These are phyloP conservation scores for Drosophila simulans DNA, from an alignment of 1,140 invertebrate genomes.

Conservation along the genomic window DNA sequence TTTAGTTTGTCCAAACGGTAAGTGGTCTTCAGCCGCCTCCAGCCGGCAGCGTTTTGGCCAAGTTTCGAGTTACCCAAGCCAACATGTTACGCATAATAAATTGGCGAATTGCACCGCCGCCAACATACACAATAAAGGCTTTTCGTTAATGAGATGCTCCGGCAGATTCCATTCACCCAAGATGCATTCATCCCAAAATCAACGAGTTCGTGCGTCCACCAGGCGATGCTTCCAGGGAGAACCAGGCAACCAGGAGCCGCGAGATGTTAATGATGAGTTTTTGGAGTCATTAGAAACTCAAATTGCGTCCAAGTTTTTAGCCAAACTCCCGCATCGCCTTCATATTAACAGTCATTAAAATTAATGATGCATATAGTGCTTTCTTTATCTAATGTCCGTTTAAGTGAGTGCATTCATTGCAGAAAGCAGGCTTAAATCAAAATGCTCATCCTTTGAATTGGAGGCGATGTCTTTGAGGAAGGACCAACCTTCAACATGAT, in stretches of 20 bases:
- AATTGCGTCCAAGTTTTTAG: constrained; percentile 48
- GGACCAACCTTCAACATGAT: background rate
- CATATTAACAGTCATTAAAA: constrained; percentile 75
- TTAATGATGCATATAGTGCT: constrained; percentile 65
- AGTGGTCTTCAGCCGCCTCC: constrained; percentile 41
- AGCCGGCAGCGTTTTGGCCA: constrained; percentile 15
- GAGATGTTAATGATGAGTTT: constrained; percentile 36
- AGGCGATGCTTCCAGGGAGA: too few species aligned
- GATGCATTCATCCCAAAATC: constrained; percentile 10
- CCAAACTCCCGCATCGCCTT: constrained; percentile 17
- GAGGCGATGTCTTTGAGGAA: background rate
- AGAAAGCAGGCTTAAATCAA: background rate
- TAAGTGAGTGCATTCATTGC: constrained; percentile 3
- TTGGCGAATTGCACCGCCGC: constrained; percentile 12
- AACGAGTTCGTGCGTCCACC: background rate
- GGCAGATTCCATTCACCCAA: constrained; percentile 14
- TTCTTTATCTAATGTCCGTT: constrained; percentile 12
- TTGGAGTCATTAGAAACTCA: constrained; percentile 48
- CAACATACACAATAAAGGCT: constrained; percentile 24
- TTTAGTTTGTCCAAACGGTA: constrained; percentile 55
- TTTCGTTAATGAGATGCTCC: constrained; percentile 40
- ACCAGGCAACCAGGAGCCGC: background rate
- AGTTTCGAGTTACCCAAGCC: constrained; percentile 23
- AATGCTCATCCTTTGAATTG: background rate
- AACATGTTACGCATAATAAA: constrained; percentile 79